Conservation (phyloP, 2,888 invertebrate genomes). For the Epinotia demarniana region DNA sequence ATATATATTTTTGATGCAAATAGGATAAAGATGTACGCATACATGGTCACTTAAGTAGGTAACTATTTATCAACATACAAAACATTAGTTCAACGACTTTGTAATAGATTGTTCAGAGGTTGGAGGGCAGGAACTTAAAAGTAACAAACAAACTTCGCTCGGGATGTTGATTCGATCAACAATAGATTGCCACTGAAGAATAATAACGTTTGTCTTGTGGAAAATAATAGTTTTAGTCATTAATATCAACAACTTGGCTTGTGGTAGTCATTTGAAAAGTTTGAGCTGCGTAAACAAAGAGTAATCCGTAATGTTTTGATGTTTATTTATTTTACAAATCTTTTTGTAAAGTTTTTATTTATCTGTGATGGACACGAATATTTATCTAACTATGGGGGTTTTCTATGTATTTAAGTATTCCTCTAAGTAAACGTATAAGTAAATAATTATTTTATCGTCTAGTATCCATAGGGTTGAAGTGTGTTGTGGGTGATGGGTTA, state of each 20-base stretch:
- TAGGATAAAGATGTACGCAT: too few relatives aligned
- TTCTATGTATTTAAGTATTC: too few relatives aligned
- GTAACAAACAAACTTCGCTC: conserved; percentile 37
- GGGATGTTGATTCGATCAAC: conserved; percentile 36
- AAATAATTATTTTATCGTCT: too few relatives aligned
- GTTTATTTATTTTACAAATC: neutral
- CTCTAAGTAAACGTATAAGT: too few relatives aligned
- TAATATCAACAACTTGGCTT: conserved; percentile 1
- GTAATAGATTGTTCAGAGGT: conserved; percentile 38
- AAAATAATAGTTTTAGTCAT: neutral
- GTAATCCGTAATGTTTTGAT: neutral
- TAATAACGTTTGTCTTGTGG: conserved; percentile 1
- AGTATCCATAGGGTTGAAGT: too few relatives aligned
- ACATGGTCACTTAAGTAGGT: neutral
- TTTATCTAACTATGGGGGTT: too few relatives aligned
- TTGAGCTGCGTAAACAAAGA: neutral
- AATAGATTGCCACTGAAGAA: conserved; percentile 25
- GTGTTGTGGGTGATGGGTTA: too few relatives aligned
- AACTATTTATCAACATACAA: neutral
- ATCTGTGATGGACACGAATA: too few relatives aligned
- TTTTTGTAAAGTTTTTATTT: neutral
- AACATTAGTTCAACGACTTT: conserved; percentile 34
- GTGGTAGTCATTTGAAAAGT: neutral
- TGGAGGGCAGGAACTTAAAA: conserved; percentile 34
- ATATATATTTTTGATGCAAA: too few relatives aligned